phyloP scores from a whole-genome alignment of 2,797 vertebrate species.

The Protonibea diacanthus region DNA sequence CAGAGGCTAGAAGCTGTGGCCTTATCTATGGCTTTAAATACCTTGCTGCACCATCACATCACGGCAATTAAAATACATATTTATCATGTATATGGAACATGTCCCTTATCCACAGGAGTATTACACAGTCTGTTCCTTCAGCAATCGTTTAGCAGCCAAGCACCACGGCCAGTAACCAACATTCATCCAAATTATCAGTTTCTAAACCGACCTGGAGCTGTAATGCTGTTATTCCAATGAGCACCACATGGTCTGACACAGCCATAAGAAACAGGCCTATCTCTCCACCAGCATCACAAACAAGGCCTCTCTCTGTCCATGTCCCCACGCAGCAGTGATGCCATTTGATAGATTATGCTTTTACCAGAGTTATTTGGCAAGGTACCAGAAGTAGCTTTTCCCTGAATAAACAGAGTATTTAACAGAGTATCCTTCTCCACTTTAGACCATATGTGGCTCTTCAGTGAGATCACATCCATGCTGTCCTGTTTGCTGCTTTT shows the following conservation, averaged over 20 bases:
- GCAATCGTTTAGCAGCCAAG: conserved; percentile 30
- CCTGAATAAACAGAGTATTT: conserved; percentile 45
- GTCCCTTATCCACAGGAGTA: conserved; percentile 27
- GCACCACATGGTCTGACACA: conserved; percentile 30
- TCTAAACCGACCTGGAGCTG: conserved; percentile 40
- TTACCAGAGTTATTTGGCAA: conserved; percentile 49
- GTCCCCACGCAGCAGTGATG: conserved; percentile 3
- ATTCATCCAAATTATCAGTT: conserved; percentile 44
- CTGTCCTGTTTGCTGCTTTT: not conserved
- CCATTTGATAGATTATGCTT: conserved; percentile 51
- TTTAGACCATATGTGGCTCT: conserved; percentile 27
- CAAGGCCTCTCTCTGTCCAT: conserved; percentile 14
- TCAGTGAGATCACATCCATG: conserved; percentile 28
- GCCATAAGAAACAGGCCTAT: conserved; percentile 26
- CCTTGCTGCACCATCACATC: conserved; percentile 1
- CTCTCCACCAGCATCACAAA: conserved; percentile 26
- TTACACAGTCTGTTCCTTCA: conserved; percentile 29
- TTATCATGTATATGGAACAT: conserved; percentile 26
- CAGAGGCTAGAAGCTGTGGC: not conserved
- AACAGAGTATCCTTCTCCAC: conserved; percentile 29
- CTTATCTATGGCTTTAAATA: conserved; percentile 7
- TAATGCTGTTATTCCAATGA: conserved; percentile 35
- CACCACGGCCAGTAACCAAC: conserved; percentile 24
- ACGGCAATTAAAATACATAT: conserved; percentile 28
- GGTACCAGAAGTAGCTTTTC: conserved; percentile 41